Evolutionary conservation across 23 tunicate species (phyloP).

Genomic region (Styela plicata): DNA sequence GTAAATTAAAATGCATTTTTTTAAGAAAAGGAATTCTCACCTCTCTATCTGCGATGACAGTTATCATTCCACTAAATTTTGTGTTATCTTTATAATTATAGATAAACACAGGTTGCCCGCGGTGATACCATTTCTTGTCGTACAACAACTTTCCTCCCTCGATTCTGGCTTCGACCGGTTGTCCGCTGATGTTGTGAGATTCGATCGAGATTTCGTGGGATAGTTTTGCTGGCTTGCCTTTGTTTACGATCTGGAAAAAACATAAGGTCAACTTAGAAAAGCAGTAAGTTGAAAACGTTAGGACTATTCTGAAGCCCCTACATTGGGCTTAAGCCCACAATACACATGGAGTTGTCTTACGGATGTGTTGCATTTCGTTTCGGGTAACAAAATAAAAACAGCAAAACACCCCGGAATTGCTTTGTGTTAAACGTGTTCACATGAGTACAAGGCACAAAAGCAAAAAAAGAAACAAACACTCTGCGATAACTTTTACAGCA

Average conservation of each 20-base stretch:
- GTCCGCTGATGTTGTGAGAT: conserved; percentile 8
- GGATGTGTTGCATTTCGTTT: no score
- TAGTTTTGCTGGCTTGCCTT: conserved; percentile 46
- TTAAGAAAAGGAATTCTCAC: no score
- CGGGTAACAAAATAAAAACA: no score
- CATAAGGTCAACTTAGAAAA: not conserved
- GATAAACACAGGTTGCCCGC: conserved; percentile 69
- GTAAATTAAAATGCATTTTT: no score
- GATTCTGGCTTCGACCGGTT: conserved; percentile 55
- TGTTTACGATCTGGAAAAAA: conserved; percentile 49
- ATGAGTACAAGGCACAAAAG: no score
- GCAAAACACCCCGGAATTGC: no score
- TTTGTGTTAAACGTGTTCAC: no score
- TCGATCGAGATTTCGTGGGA: conserved; percentile 3
- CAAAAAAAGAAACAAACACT: no score
- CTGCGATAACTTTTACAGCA: no score
- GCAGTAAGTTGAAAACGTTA: not conserved
- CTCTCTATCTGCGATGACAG: conserved; percentile 70
- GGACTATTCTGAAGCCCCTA: no score
- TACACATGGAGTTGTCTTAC: no score
- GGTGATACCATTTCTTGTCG: conserved; percentile 83
- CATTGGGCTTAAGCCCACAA: no score
- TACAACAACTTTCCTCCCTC: conserved; percentile 69
- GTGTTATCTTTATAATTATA: conserved; percentile 65
- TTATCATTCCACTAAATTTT: conserved; percentile 44